These are phyloP conservation scores for Rhabdomys pumilio DNA, from an alignment of 2,797 vertebrate species.

Conservation along the genomic window DNA sequence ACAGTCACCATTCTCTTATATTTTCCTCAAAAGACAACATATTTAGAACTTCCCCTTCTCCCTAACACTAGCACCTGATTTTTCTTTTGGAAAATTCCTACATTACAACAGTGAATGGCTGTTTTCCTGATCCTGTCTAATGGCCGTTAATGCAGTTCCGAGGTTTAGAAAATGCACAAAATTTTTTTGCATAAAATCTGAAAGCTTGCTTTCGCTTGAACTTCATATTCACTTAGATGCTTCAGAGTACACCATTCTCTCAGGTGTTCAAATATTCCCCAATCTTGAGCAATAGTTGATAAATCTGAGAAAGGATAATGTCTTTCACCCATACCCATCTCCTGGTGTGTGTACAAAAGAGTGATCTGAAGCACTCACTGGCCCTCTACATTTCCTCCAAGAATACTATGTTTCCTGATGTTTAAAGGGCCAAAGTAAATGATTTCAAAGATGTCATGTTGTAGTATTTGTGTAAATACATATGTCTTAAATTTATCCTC, in stretches of 20 bases:
- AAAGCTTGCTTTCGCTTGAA: neutral
- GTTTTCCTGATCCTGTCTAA: neutral
- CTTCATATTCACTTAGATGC: neutral
- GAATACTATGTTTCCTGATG: neutral
- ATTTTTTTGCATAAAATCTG: neutral
- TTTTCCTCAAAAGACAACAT: neutral
- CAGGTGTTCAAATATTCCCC: neutral
- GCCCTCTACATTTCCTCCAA: conserved; percentile 16
- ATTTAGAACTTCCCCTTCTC: neutral
- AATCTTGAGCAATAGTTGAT: neutral
- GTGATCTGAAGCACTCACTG: neutral
- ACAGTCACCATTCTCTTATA: neutral
- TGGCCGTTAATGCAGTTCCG: neutral
- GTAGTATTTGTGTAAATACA: conserved; percentile 26
- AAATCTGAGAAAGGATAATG: neutral
- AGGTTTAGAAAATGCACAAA: neutral
- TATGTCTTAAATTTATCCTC: neutral
- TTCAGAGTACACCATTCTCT: neutral
- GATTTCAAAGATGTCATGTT: conserved; percentile 4
- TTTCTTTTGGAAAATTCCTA: neutral
- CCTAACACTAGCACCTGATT: neutral
- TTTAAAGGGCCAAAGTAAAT: conserved; percentile 45
- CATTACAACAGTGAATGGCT: neutral
- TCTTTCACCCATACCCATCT: neutral
- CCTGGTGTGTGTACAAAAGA: neutral